Conservation (phyloP, 2,888 invertebrate species). For the Asteroscopus sphinx region DNA sequence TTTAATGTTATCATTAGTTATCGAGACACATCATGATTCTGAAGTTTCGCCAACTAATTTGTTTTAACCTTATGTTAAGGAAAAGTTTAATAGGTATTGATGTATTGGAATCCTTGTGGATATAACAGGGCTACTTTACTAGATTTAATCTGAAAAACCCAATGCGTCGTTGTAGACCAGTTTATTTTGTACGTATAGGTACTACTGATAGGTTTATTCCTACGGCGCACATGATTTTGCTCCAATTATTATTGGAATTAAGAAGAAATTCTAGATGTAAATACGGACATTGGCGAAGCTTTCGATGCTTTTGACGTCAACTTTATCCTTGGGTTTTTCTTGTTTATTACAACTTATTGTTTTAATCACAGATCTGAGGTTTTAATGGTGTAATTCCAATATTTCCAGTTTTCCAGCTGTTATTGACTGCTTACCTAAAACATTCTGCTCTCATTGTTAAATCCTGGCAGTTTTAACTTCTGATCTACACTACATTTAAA, state of each 20-base stretch:
- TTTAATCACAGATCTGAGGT: no score
- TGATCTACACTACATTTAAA: no score
- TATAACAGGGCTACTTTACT: slow-evolving; percentile 11
- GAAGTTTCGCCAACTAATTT: no score
- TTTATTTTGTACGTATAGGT: not conserved
- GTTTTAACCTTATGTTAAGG: no score
- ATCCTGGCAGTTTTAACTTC: no score
- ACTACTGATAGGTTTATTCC: not conserved
- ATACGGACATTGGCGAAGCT: not conserved
- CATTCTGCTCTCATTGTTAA: no score
- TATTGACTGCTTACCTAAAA: no score
- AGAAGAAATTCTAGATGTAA: not conserved
- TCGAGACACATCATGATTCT: no score
- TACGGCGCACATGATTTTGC: not conserved
- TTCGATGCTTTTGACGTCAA: not conserved
- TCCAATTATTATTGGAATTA: not conserved
- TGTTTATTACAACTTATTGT: no score
- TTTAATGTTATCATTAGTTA: no score
- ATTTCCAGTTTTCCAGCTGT: no score
- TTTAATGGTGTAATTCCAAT: no score
- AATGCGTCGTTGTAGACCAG: slow-evolving; percentile 38
- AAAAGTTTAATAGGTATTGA: not conserved
- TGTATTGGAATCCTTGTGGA: not conserved
- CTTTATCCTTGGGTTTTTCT: slow-evolving; percentile 1
- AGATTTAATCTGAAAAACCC: slow-evolving; percentile 31